These are phyloP conservation scores for Drosophila monieri DNA, from an alignment of 2,888 invertebrate species.

Conservation along the genomic window DNA sequence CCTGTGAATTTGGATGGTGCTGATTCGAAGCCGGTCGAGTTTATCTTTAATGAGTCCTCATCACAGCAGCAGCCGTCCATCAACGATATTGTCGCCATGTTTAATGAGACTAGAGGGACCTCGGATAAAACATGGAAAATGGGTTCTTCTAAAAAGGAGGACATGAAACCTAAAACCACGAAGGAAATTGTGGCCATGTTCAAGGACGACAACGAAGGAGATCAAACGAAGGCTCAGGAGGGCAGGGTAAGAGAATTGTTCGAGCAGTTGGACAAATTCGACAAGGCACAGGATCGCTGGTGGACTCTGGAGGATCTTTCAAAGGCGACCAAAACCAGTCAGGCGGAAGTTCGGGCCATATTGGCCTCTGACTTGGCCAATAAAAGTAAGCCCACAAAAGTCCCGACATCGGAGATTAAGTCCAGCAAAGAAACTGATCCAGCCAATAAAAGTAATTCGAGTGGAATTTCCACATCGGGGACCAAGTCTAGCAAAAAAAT, in stretches of 20 bases:
- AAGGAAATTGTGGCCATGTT: conserved; percentile 31
- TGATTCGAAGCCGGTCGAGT: background rate
- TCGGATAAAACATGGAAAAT: background rate
- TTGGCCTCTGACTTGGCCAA: background rate
- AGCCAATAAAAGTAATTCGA: too few species aligned
- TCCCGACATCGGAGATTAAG: too few species aligned
- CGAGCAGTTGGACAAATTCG: background rate
- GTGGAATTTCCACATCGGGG: too few species aligned
- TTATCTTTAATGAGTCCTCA: background rate
- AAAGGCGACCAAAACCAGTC: background rate
- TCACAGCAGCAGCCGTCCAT: background rate
- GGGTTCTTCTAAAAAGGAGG: background rate
- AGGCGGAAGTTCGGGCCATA: background rate
- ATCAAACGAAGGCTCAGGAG: background rate
- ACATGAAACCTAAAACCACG: conserved; percentile 1
- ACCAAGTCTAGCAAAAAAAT: too few species aligned
- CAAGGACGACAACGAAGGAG: background rate
- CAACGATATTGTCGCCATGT: conserved; percentile 17
- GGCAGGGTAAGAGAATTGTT: background rate
- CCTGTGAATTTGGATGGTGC: background rate
- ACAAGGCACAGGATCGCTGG: background rate
- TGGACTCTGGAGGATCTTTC: background rate
- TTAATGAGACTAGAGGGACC: background rate
- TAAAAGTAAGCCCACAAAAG: background rate
- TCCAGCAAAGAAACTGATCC: too few species aligned